Evolutionary conservation across 1,140 invertebrate genomes (phyloP).

Genomic region (Arion vulgaris): DNA sequence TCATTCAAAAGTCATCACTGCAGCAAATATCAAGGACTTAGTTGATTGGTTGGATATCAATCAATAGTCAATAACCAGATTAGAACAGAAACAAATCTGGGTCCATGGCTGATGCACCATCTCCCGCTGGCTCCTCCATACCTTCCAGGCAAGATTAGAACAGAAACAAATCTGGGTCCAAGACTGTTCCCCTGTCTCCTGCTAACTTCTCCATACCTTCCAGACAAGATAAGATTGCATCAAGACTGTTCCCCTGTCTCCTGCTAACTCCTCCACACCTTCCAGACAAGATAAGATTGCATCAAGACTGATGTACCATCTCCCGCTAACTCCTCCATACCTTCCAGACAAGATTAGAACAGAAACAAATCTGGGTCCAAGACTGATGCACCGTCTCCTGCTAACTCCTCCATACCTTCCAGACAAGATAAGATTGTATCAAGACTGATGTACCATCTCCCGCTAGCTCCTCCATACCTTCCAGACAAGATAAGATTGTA

Average conservation of each 20-base stretch:
- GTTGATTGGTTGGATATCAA: too few relatives aligned
- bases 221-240: not conserved
- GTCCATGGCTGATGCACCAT: not conserved
- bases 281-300: not conserved
- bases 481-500: not conserved
- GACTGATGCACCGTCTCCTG: not conserved
- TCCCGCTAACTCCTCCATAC: not conserved
- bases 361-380: not conserved
- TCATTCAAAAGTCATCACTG: too few relatives aligned
- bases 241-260: not conserved
- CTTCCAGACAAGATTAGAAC: not conserved
- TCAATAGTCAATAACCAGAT: too few relatives aligned
- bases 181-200: not conserved
- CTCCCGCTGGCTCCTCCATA: not conserved
- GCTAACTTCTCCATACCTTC: not conserved
- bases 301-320: not conserved
- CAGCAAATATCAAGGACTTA: too few relatives aligned
- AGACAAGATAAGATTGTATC: not conserved
- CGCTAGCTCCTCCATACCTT: not conserved
- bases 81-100: not conserved
- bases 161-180: not conserved
- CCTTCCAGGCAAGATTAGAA: conserved; percentile 6
- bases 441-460: not conserved
- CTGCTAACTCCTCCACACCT: not conserved
- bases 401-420: not conserved